Conservation (phyloP, 2,888 invertebrate genomes). For the Netelia virgata region DNA sequence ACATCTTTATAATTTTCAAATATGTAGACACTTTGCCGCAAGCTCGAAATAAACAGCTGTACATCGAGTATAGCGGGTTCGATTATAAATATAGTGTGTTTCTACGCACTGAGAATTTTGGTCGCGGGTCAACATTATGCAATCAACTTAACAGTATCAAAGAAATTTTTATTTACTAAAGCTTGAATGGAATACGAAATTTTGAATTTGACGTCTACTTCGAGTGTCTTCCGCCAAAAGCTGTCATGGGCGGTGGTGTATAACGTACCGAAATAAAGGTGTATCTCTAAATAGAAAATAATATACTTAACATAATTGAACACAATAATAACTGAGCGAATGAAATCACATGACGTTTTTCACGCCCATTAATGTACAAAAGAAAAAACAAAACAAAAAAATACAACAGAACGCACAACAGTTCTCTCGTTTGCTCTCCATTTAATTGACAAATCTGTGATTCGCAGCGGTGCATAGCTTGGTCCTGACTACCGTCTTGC, state of each 20-base stretch:
- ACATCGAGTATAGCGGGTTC: constrained; percentile 38
- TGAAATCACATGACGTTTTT: constrained; percentile 75
- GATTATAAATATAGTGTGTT: constrained; percentile 4
- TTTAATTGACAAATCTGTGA: neutral
- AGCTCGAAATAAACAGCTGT: constrained; percentile 17
- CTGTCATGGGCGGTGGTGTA: constrained; percentile 17
- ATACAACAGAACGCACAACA: neutral
- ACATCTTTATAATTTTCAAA: constrained; percentile 38
- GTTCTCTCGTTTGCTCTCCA: neutral
- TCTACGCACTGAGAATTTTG: constrained; percentile 27
- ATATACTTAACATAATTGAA: constrained; percentile 47
- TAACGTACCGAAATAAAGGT: constrained; percentile 34
- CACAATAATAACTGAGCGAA: constrained; percentile 76
- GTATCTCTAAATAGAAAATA: constrained; percentile 10
- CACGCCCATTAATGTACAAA: constrained; percentile 21
- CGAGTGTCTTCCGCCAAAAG: constrained; percentile 31
- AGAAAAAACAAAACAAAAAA: constrained; percentile 20
- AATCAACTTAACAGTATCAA: constrained; percentile 24
- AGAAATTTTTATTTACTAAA: constrained; percentile 15
- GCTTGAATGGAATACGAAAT: constrained; percentile 35
- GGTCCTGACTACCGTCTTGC: constrained; percentile 13
- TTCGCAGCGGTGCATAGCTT: constrained; percentile 9
- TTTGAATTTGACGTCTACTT: constrained; percentile 60
- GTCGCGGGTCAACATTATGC: constrained; percentile 36
- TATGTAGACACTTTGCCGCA: constrained; percentile 23